phyloP scores from a whole-genome alignment of 2,113 vertebrate genomes.

The Cebus imitator region DNA sequence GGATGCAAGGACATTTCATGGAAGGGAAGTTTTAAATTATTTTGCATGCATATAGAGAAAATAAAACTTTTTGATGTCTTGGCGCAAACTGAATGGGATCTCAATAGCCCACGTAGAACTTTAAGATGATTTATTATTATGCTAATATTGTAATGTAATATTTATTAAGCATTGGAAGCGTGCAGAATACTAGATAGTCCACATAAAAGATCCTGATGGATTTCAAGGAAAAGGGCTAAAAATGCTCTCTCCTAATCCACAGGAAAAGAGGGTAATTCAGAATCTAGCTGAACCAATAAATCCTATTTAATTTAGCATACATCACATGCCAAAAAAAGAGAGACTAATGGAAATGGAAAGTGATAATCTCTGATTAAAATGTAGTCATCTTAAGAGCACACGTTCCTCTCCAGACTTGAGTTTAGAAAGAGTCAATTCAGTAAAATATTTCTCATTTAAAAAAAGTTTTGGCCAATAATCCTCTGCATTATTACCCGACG shows the following conservation, averaged over 20 bases:
- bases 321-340: neutral
- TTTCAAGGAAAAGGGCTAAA: slow-evolving; percentile 65
- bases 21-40: slow-evolving; percentile 43
- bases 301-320: slow-evolving; percentile 67
- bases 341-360: slow-evolving; percentile 33
- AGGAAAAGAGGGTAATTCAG: slow-evolving; percentile 60
- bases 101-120: slow-evolving; percentile 57
- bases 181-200: slow-evolving; percentile 63
- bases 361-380: slow-evolving; percentile 51
- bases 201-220: slow-evolving; percentile 64
- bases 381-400: slow-evolving; percentile 42
- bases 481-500: slow-evolving; percentile 62
- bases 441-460: slow-evolving; percentile 58
- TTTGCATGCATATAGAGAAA: slow-evolving; percentile 58
- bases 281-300: slow-evolving; percentile 67
- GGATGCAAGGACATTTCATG: slow-evolving; percentile 47
- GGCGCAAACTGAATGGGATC: slow-evolving; percentile 53
- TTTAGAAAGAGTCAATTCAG: slow-evolving; percentile 53
- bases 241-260: slow-evolving; percentile 54
- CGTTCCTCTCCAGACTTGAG: neutral
- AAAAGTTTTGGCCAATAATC: slow-evolving; percentile 70
- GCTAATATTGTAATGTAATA: slow-evolving; percentile 73
- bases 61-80: slow-evolving; percentile 70
- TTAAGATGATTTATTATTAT: slow-evolving; percentile 74
- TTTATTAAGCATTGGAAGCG: slow-evolving; percentile 64